Evolutionary conservation across 2,113 vertebrate species (phyloP), one percentile per base, ranked within the genome.

Genomic region (Chlorodrepanis virens): DNA sequence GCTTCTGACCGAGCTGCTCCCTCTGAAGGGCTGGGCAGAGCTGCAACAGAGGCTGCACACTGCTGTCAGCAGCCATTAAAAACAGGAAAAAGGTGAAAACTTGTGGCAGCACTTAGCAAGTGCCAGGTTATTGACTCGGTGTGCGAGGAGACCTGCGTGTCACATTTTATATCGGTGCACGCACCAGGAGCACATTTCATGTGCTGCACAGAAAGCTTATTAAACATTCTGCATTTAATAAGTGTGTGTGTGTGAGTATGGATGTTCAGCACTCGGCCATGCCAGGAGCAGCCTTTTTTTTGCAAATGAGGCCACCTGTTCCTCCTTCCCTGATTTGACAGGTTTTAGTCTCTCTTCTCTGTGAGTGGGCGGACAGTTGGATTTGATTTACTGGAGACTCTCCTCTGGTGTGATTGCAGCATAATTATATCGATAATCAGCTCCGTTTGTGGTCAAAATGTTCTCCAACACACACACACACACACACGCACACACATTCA

Each of bases 381-480:
- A 56, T 92, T 77, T 96, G 92, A 98, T 97, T 97, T 95, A 95
- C 96, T 97, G 72, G 93, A 80, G 91, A 61, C 70, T 85, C 75
- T 97, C 59, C 79, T 96, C 90, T 95, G 72, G 93, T 96, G 93
- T 94, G 93, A 97, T 90, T 96, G 95, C 65, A 96, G 95, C 80
- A 95, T 96, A 97, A 97, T 98, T 97, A 97, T 87, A 93, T 81
- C 90, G 35, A 97, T 96, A 96, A 97, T 97, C 96, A 93, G 85
- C 96, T 96, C 89, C 5, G 29, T 94, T 92, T 97, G 95, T 90
- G 96, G 96, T 96, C 96, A 96, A 65, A 97, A 89, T 83, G 61
- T 97, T 97, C 96, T 91, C 67, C 20, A 39, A 33, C 54, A 40
- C 50, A 22, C 77, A 57, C 71, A n/a, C 59, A 18, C 37, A 35